phyloP scores from a whole-genome alignment of 2,888 invertebrate species.

The Eristalis pertinax region DNA sequence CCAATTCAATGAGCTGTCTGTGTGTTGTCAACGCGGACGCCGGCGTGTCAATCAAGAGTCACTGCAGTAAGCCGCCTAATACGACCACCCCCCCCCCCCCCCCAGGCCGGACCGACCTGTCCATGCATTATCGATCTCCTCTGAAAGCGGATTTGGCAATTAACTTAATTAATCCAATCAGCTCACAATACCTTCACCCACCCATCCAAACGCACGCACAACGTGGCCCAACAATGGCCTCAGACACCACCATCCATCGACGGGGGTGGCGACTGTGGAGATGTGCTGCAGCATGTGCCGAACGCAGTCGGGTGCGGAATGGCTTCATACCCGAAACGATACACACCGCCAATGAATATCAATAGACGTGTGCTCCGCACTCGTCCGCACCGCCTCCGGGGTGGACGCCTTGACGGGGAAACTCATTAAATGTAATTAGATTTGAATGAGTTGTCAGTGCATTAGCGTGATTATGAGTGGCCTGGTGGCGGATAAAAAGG shows the following conservation, averaged over 20 bases:
- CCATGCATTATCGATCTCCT: slow-evolving; percentile 62
- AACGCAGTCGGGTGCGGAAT: neutral
- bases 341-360: slow-evolving; percentile 44
- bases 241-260: slow-evolving; percentile 33
- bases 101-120: too few relatives aligned
- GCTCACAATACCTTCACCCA: slow-evolving; percentile 34
- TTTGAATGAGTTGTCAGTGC: slow-evolving; percentile 61
- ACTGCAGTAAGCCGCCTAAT: slow-evolving; percentile 41
- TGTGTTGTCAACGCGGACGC: neutral
- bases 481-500: neutral
- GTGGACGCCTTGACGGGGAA: slow-evolving; percentile 4
- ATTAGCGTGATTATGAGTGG: slow-evolving; percentile 54
- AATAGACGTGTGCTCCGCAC: slow-evolving; percentile 9
- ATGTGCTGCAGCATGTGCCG: slow-evolving; percentile 52
- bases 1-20: neutral
- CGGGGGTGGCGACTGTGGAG: neutral
- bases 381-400: neutral
- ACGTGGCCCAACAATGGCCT: slow-evolving; percentile 36
- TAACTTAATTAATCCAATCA: slow-evolving; percentile 71
- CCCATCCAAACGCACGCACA: neutral
- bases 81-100: neutral
- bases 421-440: slow-evolving; percentile 61
- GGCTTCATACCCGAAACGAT: slow-evolving; percentile 49
- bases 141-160: slow-evolving; percentile 67
- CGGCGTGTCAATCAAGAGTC: slow-evolving; percentile 24